These are phyloP conservation scores for Coregonus clupeaformis DNA, from an alignment of 2,113 vertebrate genomes.

Conservation along the genomic window DNA sequence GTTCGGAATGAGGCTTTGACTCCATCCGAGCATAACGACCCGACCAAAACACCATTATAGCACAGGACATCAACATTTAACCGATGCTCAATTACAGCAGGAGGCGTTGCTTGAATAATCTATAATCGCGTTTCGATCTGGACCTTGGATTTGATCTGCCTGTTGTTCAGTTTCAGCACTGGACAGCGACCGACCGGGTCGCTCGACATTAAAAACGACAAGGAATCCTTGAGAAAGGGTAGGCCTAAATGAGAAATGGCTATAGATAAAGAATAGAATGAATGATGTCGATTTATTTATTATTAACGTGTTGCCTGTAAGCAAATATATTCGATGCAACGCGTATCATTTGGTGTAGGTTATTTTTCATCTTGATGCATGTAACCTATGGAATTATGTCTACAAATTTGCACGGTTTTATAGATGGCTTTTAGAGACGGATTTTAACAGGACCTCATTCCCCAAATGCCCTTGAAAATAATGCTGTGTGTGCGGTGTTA, in stretches of 20 bases:
- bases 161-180: slow-evolving; percentile 42
- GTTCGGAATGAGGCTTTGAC: slow-evolving; percentile 53
- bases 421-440: slow-evolving; percentile 3
- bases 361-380: neutral
- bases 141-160: slow-evolving; percentile 46
- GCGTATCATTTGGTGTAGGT: neutral
- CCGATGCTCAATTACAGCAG: slow-evolving; percentile 44
- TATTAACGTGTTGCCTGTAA: slow-evolving; percentile 1
- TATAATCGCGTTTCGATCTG: slow-evolving; percentile 16
- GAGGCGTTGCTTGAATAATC: slow-evolving; percentile 47
- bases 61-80: slow-evolving; percentile 16
- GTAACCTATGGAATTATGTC: neutral
- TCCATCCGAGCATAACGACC: slow-evolving; percentile 34
- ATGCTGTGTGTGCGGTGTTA: slow-evolving; percentile 19
- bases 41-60: slow-evolving; percentile 18
- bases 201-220: slow-evolving; percentile 8
- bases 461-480: slow-evolving; percentile 68
- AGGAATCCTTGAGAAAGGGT: slow-evolving; percentile 60
- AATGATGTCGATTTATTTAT: neutral
- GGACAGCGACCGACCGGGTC: no score
- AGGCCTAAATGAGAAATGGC: slow-evolving; percentile 1
- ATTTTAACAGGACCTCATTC: slow-evolving; percentile 12
- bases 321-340: neutral
- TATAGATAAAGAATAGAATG: neutral
- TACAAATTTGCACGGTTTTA: slow-evolving; percentile 7